These are phyloP conservation scores for Arctocebus calabarensis DNA, from an alignment of 2,797 vertebrate species.

Conservation along the genomic window DNA sequence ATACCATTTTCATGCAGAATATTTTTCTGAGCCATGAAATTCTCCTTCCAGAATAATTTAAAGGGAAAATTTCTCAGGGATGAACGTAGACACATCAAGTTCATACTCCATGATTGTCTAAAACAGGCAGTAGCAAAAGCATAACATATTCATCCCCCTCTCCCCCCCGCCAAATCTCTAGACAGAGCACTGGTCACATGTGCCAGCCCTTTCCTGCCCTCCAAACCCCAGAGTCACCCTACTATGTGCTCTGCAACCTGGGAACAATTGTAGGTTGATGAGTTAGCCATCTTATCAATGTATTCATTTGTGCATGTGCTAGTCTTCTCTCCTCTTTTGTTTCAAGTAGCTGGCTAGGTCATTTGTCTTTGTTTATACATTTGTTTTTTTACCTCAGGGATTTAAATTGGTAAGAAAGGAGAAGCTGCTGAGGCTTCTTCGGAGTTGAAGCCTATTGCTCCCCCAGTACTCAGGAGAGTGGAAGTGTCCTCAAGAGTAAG, in stretches of 20 bases:
- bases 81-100: background rate
- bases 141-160: background rate
- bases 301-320: background rate
- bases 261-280: background rate
- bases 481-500: background rate
- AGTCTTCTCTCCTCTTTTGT: background rate
- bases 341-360: background rate
- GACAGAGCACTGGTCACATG: background rate
- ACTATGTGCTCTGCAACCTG: background rate
- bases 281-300: background rate
- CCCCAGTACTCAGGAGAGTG: background rate
- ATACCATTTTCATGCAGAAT: background rate
- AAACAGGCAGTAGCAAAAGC: background rate
- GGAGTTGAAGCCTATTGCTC: background rate
- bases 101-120: background rate
- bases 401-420: background rate
- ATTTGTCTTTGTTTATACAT: background rate
- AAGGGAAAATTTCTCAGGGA: background rate
- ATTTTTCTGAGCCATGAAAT: constrained; percentile 8
- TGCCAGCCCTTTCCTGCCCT: background rate
- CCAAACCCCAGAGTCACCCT: too few relatives aligned
- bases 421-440: background rate
- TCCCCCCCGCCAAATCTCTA: constrained; percentile 1
- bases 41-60: background rate
- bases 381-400: background rate